A percentile compares a stretch with the other conserved stretches of the same genome.
Conservation (phyloP, 1,140 invertebrate species). For the fruit fly (Drosophila melanogaster) region DNA sequence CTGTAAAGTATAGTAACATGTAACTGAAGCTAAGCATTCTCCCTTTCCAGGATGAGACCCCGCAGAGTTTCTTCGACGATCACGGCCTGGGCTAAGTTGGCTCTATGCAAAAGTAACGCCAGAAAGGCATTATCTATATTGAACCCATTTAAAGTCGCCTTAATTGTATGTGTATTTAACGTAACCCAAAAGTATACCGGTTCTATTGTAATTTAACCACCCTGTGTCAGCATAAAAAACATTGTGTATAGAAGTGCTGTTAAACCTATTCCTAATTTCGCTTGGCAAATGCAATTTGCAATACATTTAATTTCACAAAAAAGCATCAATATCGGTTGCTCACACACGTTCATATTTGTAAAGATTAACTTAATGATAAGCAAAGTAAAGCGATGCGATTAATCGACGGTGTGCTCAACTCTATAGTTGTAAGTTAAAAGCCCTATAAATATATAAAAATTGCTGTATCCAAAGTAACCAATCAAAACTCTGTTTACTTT, state of each 20-base stretch:
- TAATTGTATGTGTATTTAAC: slow-evolving; percentile 65
- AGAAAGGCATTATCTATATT: slow-evolving; percentile 29
- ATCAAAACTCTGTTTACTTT: slow-evolving; percentile 13
- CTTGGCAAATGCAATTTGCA: slow-evolving; percentile 59
- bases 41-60: slow-evolving; percentile 98
- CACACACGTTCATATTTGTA: slow-evolving; percentile 47
- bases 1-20: slow-evolving; percentile 47
- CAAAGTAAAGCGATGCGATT: slow-evolving; percentile 20
- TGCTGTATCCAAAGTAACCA: slow-evolving; percentile 42
- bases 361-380: slow-evolving; percentile 28
- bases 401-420: slow-evolving; percentile 57
- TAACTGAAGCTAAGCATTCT: slow-evolving; percentile 68
- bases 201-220: slow-evolving; percentile 43
- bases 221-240: slow-evolving; percentile 32
- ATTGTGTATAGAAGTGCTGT: slow-evolving; percentile 51
- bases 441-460: slow-evolving; percentile 40
- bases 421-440: slow-evolving; percentile 37
- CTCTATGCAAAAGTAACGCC: neutral
- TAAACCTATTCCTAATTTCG: slow-evolving; percentile 25
- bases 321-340: slow-evolving; percentile 37
- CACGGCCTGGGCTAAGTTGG: slow-evolving; percentile 95
- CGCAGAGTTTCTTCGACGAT: slow-evolving; percentile 99
- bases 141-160: slow-evolving; percentile 69
- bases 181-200: slow-evolving; percentile 59
- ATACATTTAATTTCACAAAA: slow-evolving; percentile 30